These are phyloP conservation scores for Brachyalestes nurse DNA, from an alignment of 2,797 vertebrate genomes.

Conservation along the genomic window DNA sequence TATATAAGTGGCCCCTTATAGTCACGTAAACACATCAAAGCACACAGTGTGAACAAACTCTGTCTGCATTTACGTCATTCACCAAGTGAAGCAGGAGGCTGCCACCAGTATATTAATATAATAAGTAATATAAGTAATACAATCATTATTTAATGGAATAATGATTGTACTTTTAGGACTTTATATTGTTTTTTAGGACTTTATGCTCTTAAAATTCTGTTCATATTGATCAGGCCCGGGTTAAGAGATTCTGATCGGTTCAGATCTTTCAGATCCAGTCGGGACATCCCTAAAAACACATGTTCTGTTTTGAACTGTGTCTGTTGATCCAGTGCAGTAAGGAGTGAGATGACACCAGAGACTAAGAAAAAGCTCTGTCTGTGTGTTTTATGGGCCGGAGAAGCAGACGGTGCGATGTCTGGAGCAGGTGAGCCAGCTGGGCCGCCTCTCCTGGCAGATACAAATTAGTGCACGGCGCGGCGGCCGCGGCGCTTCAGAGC, in stretches of 20 bases:
- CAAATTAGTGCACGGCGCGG: slow-evolving; percentile 66
- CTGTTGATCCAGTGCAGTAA: background rate
- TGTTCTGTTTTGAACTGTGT: background rate
- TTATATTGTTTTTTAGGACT: too few species aligned
- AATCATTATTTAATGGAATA: too few species aligned
- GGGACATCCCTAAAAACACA: background rate
- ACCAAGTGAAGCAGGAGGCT: too few species aligned
- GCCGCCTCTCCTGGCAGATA: slow-evolving; percentile 60
- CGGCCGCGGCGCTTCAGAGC: slow-evolving; percentile 72
- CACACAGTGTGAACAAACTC: too few species aligned
- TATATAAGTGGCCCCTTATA: too few species aligned
- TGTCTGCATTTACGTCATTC: too few species aligned
- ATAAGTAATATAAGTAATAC: too few species aligned
- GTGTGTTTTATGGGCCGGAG: slow-evolving; percentile 17
- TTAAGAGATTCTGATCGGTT: background rate
- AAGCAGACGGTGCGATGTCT: slow-evolving; percentile 22
- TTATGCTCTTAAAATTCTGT: too few species aligned
- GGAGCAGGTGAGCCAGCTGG: slow-evolving; percentile 52
- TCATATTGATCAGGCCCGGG: background rate
- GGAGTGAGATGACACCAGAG: background rate
- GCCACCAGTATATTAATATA: too few species aligned
- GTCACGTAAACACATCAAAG: too few species aligned
- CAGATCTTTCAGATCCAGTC: background rate
- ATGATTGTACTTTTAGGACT: too few species aligned
- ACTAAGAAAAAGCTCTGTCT: background rate